Conservation (phyloP, 2,888 invertebrate genomes). For the Colletes collaris region DNA sequence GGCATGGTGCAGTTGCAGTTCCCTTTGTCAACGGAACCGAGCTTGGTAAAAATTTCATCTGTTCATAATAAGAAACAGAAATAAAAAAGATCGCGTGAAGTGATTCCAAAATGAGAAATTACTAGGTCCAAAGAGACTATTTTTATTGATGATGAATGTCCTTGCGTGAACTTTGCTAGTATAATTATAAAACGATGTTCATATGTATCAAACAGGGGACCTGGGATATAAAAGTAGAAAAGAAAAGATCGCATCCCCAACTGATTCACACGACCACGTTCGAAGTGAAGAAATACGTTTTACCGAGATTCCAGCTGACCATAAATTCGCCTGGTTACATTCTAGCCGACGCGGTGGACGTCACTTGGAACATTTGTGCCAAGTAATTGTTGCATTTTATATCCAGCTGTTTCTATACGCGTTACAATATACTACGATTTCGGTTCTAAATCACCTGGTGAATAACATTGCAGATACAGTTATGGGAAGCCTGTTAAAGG, state of each 20-base stretch:
- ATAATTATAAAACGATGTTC: not conserved
- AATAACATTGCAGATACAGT: constrained; percentile 84
- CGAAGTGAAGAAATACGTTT: constrained; percentile 85
- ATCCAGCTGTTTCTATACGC: not conserved
- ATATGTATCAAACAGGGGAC: constrained; percentile 81
- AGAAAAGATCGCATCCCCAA: constrained; percentile 75
- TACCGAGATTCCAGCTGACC: constrained; percentile 86
- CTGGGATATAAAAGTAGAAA: constrained; percentile 84
- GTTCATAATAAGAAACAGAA: too few relatives aligned
- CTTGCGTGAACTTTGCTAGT: not conserved
- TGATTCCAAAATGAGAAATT: not conserved
- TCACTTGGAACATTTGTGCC: constrained; percentile 85
- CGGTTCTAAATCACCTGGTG: not conserved
- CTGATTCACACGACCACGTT: constrained; percentile 82
- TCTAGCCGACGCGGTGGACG: constrained; percentile 82
- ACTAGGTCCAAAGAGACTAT: not conserved
- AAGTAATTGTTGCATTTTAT: constrained; percentile 79
- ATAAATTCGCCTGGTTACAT: constrained; percentile 84
- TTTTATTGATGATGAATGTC: not conserved
- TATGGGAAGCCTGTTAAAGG: constrained; percentile 87
- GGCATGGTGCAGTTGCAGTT: constrained; percentile 86
- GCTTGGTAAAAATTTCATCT: constrained; percentile 67
- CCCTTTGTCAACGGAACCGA: constrained; percentile 82
- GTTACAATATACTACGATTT: not conserved
- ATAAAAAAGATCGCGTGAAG: too few relatives aligned